phyloP scores from a whole-genome alignment of 2,888 invertebrate genomes.

The Chesias legatella region DNA sequence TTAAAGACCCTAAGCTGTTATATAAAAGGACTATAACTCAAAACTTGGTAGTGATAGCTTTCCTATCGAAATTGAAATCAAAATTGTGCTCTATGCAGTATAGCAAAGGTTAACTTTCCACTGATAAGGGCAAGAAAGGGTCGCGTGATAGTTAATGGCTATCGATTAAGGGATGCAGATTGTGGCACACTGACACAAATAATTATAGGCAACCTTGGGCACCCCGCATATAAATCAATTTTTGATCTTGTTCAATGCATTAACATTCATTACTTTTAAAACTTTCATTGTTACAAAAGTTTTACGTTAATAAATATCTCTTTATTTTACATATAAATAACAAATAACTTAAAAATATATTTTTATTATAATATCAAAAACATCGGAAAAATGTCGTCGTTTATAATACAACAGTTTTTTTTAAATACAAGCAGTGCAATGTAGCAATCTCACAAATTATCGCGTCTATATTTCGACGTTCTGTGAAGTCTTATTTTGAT shows the following conservation, averaged over 20 bases:
- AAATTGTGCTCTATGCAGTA: conserved; percentile 2
- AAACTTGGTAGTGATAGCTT: background rate
- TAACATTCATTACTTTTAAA: background rate
- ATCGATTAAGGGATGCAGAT: conserved; percentile 40
- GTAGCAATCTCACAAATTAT: too few relatives aligned
- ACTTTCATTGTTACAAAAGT: too few relatives aligned
- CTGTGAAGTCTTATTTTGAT: too few relatives aligned
- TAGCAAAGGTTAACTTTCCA: conserved; percentile 5
- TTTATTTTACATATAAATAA: too few relatives aligned
- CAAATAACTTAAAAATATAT: too few relatives aligned
- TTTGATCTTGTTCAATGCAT: background rate
- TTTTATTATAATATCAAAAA: too few relatives aligned
- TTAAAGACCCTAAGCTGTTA: conserved; percentile 3
- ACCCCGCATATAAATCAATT: conserved; percentile 10
- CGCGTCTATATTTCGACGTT: too few relatives aligned
- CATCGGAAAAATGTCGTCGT: too few relatives aligned
- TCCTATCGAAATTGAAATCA: background rate
- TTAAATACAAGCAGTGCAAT: too few relatives aligned
- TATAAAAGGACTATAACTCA: background rate
- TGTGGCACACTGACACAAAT: conserved; percentile 41
- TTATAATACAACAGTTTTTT: too few relatives aligned
- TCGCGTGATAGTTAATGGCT: conserved; percentile 31
- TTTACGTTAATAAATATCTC: too few relatives aligned
- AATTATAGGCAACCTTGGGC: conserved; percentile 27
- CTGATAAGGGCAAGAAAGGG: conserved; percentile 14